Base-by-base conservation (phyloP, 1,140 invertebrate species). In the Heterodera schachtii region DNA sequence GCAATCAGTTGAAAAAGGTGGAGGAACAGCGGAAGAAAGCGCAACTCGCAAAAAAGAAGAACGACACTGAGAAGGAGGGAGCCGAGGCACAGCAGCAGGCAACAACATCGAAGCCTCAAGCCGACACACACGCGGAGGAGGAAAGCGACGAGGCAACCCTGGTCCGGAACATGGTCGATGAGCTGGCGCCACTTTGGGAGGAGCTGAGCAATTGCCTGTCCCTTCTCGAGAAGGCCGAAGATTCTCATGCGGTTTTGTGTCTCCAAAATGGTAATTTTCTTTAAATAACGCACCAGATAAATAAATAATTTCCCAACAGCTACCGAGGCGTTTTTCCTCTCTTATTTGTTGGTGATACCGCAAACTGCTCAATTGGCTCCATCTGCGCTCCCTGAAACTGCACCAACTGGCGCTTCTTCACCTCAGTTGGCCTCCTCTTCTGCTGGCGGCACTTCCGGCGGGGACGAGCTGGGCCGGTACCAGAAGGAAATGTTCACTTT, bases 181-280 rank as follows among this genome's bases (percentile, higher is more conserved):
- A 92, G 60, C 87, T 95, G 13, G 93, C 94, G 84, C 91, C 92
- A 66, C 90, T 97, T 3, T 97, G 95, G 95, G 92, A 93, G 71
- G 93, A 93, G 6, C 90, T 97, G 43, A 95, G 94, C 87, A 92
- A 93, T 52, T 96, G 95, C 90, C 92, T 97, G 31, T 16, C 52
- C 1, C 31, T 69, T 16, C 49, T 82, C 19, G 73, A 77, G 8
- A n/a, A 52, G 52, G 49, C 44, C 19, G 57, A 67, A n/a, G 95
- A 97, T 91, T 94, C 95, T 86, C 95, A 96, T 91, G 95, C 95
- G 57, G 95, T 97, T 5, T 91, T 97, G n/a, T 94, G 96, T 47
- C 91, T 97, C 75, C 77, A 78, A 78, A 64, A 69, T 19, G 77
- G 77, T 78, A 13, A n/a, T 19, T 70, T 64, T 41, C n/a, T 43